Evolutionary conservation across 2,797 vertebrate species (phyloP).

Genomic region (Chanos chanos): DNA sequence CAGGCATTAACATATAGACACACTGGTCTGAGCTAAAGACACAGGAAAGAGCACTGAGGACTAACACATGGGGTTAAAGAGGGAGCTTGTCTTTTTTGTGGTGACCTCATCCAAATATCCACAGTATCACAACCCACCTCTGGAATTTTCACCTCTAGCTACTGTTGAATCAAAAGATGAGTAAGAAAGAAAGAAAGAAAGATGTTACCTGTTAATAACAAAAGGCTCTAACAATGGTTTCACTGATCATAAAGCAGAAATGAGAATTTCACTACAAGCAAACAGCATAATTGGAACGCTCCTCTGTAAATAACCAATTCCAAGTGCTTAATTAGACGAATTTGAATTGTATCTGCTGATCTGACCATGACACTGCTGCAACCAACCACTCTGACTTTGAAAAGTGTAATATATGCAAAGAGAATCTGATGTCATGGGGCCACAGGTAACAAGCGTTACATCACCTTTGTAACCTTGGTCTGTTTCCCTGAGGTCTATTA

Average conservation of each 20-base stretch:
- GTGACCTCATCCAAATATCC: slow-evolving; percentile 40
- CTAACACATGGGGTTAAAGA: slow-evolving; percentile 52
- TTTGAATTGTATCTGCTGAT: no score
- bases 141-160: slow-evolving; percentile 78
- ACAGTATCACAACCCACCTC: slow-evolving; percentile 67
- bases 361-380: no score
- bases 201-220: slow-evolving; percentile 41
- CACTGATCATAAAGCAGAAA: not conserved
- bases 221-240: not conserved
- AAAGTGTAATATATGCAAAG: no score
- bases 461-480: slow-evolving; percentile 99
- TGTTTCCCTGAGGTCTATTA: slow-evolving; percentile 99
- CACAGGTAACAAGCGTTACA: slow-evolving; percentile 13
- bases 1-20: slow-evolving; percentile 42
- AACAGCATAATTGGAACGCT: not conserved
- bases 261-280: not conserved
- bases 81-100: slow-evolving; percentile 44
- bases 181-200: slow-evolving; percentile 32
- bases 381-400: no score
- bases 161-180: slow-evolving; percentile 67
- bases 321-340: no score
- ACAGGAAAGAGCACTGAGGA: slow-evolving; percentile 56
- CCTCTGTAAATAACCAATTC: no score
- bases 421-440: no score
- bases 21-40: slow-evolving; percentile 54